Evolutionary conservation across 2,113 vertebrate genomes (phyloP).

Genomic region (Seriola rivoliana): DNA sequence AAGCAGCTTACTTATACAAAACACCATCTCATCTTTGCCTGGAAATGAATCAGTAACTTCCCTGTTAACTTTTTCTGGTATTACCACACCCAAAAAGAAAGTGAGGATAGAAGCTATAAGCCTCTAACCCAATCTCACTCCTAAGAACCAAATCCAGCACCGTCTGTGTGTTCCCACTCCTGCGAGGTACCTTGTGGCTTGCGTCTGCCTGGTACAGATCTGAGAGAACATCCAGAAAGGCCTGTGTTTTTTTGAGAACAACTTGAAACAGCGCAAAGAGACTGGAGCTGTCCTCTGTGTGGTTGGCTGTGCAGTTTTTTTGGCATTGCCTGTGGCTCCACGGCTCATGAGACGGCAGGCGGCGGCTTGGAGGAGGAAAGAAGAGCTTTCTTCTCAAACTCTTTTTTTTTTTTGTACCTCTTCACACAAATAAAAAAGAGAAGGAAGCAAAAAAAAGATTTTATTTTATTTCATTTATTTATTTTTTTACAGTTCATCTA

Average conservation of each 20-base stretch:
- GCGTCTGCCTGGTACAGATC: constrained; percentile 68
- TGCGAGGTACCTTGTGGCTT: constrained; percentile 55
- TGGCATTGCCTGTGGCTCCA: constrained; percentile 75
- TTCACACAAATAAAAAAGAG: constrained; percentile 60
- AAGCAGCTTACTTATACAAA: not conserved
- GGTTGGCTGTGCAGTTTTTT: constrained; percentile 67
- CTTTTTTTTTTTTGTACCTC: constrained; percentile 49
- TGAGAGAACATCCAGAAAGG: constrained; percentile 71
- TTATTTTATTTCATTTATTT: constrained; percentile 59
- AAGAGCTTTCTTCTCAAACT: constrained; percentile 65
- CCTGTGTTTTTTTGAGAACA: constrained; percentile 71
- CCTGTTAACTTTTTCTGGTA: not conserved
- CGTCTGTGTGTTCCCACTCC: constrained; percentile 39
- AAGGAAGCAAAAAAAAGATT: constrained; percentile 74
- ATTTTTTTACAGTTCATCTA: constrained; percentile 35
- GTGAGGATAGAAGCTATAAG: not conserved
- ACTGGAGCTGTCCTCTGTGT: constrained; percentile 70
- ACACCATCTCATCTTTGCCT: not conserved
- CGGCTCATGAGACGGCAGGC: constrained; percentile 70
- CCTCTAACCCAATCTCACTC: constrained; percentile 29
- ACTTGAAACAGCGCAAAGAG: constrained; percentile 71
- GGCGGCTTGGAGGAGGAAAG: constrained; percentile 48
- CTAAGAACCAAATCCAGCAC: constrained; percentile 37
- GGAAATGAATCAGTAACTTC: constrained; percentile 7
- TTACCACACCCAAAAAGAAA: constrained; percentile 17